Evolutionary conservation across 2,797 vertebrate genomes (phyloP).

Genomic region (Peromyscus attwateri): DNA sequence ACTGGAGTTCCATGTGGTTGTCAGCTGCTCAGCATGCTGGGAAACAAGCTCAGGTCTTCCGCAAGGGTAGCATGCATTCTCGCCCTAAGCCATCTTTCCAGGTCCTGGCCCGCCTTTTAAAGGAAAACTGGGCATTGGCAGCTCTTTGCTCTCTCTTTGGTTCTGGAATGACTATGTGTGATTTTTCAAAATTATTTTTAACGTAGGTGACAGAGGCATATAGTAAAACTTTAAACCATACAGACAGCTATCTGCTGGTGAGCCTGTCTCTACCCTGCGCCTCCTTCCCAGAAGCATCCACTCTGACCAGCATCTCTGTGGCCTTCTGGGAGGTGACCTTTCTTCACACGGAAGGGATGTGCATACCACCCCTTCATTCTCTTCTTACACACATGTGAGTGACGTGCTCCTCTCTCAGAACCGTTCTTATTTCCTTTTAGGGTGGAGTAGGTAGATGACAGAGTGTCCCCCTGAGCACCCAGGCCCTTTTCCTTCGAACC

Average conservation of each 20-base stretch:
- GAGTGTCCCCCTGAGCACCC: not conserved
- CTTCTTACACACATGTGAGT: not conserved
- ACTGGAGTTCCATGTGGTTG: not conserved
- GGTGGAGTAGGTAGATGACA: not conserved
- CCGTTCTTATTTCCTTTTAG: not conserved
- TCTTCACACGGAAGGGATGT: not conserved
- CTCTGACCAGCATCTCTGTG: not conserved
- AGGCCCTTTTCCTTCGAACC: no score
- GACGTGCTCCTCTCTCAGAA: not conserved
- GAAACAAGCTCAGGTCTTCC: no score
- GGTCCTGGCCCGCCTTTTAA: not conserved
- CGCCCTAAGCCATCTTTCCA: not conserved
- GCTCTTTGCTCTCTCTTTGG: slow-evolving; percentile 21
- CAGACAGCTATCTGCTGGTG: not conserved
- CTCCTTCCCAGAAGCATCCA: not conserved
- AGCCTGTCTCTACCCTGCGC: not conserved
- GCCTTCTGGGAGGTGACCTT: not conserved
- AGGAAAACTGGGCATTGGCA: not conserved
- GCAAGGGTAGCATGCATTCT: fast-evolving
- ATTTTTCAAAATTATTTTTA: slow-evolving; percentile 67
- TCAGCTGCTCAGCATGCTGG: no score
- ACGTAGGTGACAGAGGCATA: not conserved
- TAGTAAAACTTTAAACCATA: slow-evolving; percentile 48
- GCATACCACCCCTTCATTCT: not conserved
- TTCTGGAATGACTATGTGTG: slow-evolving; percentile 36